A percentile compares a stretch with the other conserved stretches of the same genome.
Conservation (phyloP, 2,797 vertebrate species). For the Anabas testudineus region DNA sequence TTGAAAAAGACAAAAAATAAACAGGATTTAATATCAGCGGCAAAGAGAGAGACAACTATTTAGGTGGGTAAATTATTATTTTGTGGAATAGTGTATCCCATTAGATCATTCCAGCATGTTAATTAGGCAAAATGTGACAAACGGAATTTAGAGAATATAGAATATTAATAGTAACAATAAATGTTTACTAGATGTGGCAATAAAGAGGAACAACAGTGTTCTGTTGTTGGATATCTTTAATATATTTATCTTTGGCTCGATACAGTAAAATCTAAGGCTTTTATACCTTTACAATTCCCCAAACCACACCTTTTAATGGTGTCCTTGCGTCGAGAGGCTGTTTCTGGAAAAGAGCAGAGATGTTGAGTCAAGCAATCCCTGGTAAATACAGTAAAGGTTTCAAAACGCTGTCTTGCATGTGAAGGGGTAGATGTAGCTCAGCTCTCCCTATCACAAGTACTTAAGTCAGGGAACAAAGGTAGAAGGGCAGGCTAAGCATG, state of each 20-base stretch:
- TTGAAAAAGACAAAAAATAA: conserved; percentile 44
- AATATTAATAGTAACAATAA: conserved; percentile 23
- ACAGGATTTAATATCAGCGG: conserved; percentile 36
- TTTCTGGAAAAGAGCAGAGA: conserved; percentile 47
- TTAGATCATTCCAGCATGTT: conserved; percentile 28
- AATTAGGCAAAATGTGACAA: conserved; percentile 37
- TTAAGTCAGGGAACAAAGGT: conserved; percentile 53
- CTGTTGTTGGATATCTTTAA: conserved; percentile 34
- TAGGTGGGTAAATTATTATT: conserved; percentile 23
- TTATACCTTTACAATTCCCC: neutral
- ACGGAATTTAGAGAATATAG: conserved; percentile 6
- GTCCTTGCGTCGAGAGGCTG: neutral
- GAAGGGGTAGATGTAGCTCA: conserved; percentile 63
- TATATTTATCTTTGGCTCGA: too few relatives aligned
- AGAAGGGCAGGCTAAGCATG: conserved; percentile 24
- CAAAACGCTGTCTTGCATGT: conserved; percentile 64
- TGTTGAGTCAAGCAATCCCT: conserved; percentile 43
- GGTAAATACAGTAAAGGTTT: conserved; percentile 42
- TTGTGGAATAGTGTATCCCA: conserved; percentile 17
- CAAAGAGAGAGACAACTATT: conserved; percentile 24
- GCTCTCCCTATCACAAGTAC: conserved; percentile 64
- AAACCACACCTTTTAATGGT: neutral
- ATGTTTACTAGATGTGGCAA: conserved; percentile 21
- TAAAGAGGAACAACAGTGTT: conserved; percentile 23
- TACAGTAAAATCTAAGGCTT: too few relatives aligned